These are phyloP conservation scores for Pseudobourletiella spinata DNA, from an alignment of 1,140 invertebrate genomes.

Conservation along the genomic window DNA sequence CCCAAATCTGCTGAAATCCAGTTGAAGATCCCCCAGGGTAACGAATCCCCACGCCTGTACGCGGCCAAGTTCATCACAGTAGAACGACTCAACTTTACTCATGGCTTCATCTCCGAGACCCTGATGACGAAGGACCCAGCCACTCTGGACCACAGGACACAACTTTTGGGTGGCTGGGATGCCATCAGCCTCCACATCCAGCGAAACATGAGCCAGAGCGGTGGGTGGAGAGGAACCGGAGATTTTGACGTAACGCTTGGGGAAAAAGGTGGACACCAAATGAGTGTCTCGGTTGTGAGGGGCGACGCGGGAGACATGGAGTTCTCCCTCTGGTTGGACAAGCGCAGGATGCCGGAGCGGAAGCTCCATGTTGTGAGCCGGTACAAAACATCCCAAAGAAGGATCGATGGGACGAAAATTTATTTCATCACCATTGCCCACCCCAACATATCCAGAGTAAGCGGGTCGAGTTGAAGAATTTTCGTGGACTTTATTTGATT, in stretches of 20 bases:
- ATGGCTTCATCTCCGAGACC: neutral
- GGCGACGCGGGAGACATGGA: neutral
- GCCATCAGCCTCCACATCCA: neutral
- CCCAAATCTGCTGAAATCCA: no score
- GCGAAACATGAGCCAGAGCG: neutral
- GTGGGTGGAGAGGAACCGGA: no score
- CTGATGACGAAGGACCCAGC: neutral
- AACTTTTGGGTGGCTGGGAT: neutral
- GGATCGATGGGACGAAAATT: no score
- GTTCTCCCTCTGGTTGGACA: slow-evolving; percentile 2
- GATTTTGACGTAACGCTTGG: neutral
- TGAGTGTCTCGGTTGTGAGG: neutral
- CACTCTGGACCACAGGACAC: neutral
- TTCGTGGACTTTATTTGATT: no score
- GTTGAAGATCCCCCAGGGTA: neutral
- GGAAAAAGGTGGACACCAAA: no score
- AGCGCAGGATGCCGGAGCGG: neutral
- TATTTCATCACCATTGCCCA: no score
- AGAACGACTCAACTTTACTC: no score
- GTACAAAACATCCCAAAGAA: no score
- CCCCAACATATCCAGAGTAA: no score
- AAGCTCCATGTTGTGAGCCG: neutral
- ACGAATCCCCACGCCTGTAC: neutral
- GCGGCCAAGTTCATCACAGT: no score
- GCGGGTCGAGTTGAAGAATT: no score